These are phyloP conservation scores for Ibidorhyncha struthersii DNA, from an alignment of 2,113 vertebrate species.

Conservation along the genomic window DNA sequence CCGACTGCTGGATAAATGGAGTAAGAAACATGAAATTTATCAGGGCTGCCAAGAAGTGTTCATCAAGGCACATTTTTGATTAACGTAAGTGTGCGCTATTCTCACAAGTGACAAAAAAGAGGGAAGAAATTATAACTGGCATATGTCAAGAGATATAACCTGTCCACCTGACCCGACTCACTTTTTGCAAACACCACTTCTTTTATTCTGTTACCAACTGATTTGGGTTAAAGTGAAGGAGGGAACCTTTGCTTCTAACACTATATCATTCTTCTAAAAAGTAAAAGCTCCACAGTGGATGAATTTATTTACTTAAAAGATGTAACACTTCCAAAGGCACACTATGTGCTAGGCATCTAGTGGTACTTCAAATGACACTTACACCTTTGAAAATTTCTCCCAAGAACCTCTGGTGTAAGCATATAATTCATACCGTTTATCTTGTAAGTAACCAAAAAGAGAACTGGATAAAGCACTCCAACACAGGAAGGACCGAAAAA, in stretches of 20 bases:
- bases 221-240: not conserved
- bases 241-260: not conserved
- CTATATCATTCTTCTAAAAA: not conserved
- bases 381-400: not conserved
- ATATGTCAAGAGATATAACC: not conserved
- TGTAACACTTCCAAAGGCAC: not conserved
- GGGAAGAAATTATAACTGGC: not conserved
- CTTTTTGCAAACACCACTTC: not conserved
- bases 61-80: constrained; percentile 34
- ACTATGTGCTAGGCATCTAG: not conserved
- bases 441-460: constrained; percentile 17
- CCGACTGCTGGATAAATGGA: constrained; percentile 37
- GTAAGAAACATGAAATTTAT: constrained; percentile 8
- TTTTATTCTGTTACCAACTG: not conserved
- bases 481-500: not conserved
- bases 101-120: constrained; percentile 21
- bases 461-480: not conserved
- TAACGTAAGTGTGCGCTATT: not conserved
- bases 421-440: not conserved
- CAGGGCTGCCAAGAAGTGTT: constrained; percentile 27
- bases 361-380: not conserved
- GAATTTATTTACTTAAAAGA: not conserved
- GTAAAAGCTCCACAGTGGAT: not conserved
- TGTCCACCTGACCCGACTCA: not conserved
- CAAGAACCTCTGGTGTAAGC: not conserved